Base-by-base conservation (phyloP, 2,888 invertebrate genomes). In the Aspidiotus rigidus region DNA sequence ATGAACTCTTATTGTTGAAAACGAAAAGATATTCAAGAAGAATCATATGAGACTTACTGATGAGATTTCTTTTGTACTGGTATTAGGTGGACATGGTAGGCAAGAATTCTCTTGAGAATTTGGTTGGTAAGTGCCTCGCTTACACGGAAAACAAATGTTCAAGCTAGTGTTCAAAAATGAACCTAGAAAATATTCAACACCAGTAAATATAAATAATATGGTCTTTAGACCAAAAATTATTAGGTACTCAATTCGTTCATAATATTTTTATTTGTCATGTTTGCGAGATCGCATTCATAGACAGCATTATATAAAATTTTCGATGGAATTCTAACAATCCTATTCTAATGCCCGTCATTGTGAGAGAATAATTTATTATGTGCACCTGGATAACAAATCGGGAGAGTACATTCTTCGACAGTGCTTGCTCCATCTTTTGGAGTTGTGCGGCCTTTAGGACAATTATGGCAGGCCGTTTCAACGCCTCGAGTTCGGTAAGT, bases 371-470 rank as follows among this genome's bases (percentile, higher is more conserved):
- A 39, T 39, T 3, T 39, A n/a, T 15, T 15, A 49, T 9, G 11
- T n/a, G 75, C 78, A 83, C 85, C 88, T 71, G 90, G 85, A 60
- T 83, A 83, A 77, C 93, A 93, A 64, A 92, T 90, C 10, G 94
- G 96, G 62, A 96, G 80, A 1, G 94, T 91, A 79, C 97, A 97
- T 77, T 95, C 93, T 76, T 93, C 93, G 8, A 90, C 83, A 0
- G 89, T 86, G 0, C 87, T 85, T 0, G 93, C 88, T 60, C 94
- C 93, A 64, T 86, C 82, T 73, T 87, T 86, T 0, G 91, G 90
- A 0, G 96, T 96, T 3, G 96, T 97, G 73, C 91, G 86, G 53
- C 93, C 94, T 8, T 88, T 79, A 0, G 96, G 95, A 79, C 96
- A 97, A 9, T 85, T 81, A 8, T 88, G 85, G 76, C 98, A 98